These are phyloP conservation scores for Portunus trituberculatus DNA, from an alignment of 1,140 invertebrate species.

Conservation along the genomic window DNA sequence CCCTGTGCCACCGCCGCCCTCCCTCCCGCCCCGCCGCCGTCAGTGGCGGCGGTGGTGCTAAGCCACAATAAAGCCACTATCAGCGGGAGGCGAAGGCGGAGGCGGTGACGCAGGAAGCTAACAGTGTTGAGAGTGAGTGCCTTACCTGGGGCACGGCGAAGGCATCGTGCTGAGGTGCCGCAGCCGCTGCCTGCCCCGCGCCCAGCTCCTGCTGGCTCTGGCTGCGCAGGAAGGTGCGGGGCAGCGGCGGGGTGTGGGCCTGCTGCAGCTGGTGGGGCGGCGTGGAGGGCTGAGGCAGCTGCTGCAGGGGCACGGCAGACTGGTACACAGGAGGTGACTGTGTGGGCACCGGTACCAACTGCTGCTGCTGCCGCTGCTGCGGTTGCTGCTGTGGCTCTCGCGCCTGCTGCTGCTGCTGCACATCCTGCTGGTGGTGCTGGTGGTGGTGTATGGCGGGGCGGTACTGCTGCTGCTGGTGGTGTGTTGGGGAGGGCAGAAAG, in stretches of 20 bases:
- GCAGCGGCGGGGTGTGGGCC: conserved; percentile 58
- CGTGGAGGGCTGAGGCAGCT: conserved; percentile 46
- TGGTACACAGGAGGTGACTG: conserved; percentile 65
- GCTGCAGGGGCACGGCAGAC: conserved; percentile 69
- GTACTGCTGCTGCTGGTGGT: neutral
- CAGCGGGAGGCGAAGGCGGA: neutral
- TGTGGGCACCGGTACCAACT: conserved; percentile 49
- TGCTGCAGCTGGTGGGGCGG: conserved; percentile 49
- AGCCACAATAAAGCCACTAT: neutral
- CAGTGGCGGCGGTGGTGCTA: neutral
- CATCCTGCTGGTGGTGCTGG: neutral
- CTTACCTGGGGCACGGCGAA: conserved; percentile 68
- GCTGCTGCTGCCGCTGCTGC: conserved; percentile 57
- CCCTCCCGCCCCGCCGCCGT: conserved; percentile 2
- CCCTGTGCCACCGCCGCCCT: conserved; percentile 17
- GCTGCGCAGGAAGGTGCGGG: conserved; percentile 61
- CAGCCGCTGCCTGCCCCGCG: conserved; percentile 30
- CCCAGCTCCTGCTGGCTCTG: conserved; percentile 69
- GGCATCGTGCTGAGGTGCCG: conserved; percentile 34
- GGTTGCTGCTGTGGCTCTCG: conserved; percentile 30
- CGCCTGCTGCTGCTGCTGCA: conserved; percentile 7
- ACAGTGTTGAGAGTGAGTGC: neutral
- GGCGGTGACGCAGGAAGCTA: neutral
- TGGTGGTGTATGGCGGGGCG: conserved; percentile 35
- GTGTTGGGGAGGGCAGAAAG: conserved; percentile 37